A percentile compares a stretch with the other conserved stretches of the same genome.
phyloP scores from a whole-genome alignment of 1,140 invertebrate species.

The Metaphire vulgaris region DNA sequence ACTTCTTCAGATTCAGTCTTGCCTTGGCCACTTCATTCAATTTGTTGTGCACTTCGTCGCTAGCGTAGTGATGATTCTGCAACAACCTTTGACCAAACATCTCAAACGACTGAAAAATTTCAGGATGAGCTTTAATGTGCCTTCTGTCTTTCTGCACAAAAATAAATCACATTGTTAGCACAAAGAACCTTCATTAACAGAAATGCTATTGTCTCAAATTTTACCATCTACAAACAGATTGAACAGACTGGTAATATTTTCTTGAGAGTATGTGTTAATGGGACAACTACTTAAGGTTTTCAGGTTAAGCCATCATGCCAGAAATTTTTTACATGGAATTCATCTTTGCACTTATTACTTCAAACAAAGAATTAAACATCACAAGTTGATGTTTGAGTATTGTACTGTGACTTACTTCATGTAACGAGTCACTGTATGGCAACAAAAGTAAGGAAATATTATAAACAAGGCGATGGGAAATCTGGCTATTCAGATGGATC shows the following conservation, averaged over 20 bases:
- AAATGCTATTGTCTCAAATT: background rate
- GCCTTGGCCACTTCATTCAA: constrained; percentile 84
- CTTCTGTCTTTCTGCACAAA: constrained; percentile 81
- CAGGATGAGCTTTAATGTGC: constrained; percentile 93
- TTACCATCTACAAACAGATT: background rate
- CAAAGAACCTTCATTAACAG: background rate
- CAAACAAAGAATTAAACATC: too few species aligned
- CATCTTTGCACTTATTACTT: too few species aligned
- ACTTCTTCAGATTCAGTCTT: constrained; percentile 83
- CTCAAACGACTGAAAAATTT: constrained; percentile 92
- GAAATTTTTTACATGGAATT: too few species aligned
- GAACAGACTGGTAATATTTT: background rate
- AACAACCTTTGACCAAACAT: constrained; percentile 93
- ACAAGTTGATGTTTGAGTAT: too few species aligned
- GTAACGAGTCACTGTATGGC: too few species aligned
- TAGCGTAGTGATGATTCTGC: constrained; percentile 91
- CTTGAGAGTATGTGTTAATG: too few species aligned
- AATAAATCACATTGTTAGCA: background rate
- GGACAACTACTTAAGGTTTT: too few species aligned
- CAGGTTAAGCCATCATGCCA: too few species aligned
- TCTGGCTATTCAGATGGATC: too few species aligned
- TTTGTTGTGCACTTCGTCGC: constrained; percentile 89
- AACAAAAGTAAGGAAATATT: too few species aligned
- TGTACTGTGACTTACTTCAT: too few species aligned
- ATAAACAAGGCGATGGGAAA: too few species aligned